Conservation (phyloP, 2,797 vertebrate genomes). For the Etheostoma perlongum region DNA sequence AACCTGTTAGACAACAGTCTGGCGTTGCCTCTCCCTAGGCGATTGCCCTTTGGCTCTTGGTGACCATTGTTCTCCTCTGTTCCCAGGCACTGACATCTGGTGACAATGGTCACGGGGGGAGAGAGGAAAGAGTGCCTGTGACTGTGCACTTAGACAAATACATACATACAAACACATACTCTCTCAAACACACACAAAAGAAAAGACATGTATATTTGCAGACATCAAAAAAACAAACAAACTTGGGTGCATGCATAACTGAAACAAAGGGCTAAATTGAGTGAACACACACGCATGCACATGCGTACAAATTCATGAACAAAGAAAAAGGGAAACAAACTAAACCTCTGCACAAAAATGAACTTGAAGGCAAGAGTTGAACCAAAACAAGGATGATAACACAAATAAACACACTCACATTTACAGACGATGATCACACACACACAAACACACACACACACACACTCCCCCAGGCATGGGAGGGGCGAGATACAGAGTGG, state of each 20-base stretch:
- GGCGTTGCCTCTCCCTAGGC: slow-evolving; percentile 65
- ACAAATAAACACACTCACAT: slow-evolving; percentile 22
- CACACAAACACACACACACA: too few species aligned
- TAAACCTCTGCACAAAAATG: neutral
- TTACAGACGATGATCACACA: neutral
- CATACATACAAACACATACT: slow-evolving; percentile 20
- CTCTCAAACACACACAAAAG: neutral
- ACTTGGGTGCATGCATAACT: slow-evolving; percentile 7
- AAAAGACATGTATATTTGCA: slow-evolving; percentile 15
- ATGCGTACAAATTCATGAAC: neutral
- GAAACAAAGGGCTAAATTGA: slow-evolving; percentile 25
- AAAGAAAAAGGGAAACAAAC: slow-evolving; percentile 6
- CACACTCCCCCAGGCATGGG: neutral
- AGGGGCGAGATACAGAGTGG: neutral
- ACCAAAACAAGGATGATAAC: neutral
- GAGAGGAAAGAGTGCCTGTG: slow-evolving; percentile 56
- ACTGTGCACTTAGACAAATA: slow-evolving; percentile 37
- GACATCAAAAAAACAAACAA: slow-evolving; percentile 34
- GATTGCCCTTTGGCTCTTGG: slow-evolving; percentile 76
- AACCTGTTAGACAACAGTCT: slow-evolving; percentile 73
- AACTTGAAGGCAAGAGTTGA: neutral
- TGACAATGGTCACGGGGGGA: slow-evolving; percentile 76
- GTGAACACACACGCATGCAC: neutral
- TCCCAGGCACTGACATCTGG: slow-evolving; percentile 86
- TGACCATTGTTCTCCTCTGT: slow-evolving; percentile 82